Conservation (phyloP, 2,113 vertebrate genomes). For the Melospiza melodia region DNA sequence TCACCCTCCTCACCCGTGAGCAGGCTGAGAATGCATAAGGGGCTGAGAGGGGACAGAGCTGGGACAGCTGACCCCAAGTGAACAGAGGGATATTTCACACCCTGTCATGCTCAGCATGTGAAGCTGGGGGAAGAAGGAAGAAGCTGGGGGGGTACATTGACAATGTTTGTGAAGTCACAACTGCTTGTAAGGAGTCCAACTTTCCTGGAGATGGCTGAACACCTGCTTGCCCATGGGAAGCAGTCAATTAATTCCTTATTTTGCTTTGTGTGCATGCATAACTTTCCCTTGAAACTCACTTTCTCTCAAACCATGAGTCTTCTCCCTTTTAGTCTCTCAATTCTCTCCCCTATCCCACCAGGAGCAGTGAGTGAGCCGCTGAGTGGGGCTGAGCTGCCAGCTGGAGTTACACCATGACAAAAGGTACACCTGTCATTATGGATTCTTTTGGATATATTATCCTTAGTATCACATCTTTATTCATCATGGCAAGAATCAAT, state of each 20-base stretch:
- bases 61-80: background rate
- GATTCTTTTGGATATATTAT: background rate
- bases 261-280: background rate
- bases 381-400: background rate
- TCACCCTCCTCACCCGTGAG: background rate
- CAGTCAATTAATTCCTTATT: background rate
- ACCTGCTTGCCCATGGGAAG: background rate
- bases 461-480: background rate
- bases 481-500: background rate
- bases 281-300: background rate
- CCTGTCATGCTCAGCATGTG: background rate
- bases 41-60: background rate
- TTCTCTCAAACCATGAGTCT: background rate
- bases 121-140: background rate
- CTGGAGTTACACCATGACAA: background rate
- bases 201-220: background rate
- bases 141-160: background rate
- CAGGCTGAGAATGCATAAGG: background rate
- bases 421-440: background rate
- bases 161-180: background rate
- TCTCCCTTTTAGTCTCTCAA: background rate
- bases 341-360: background rate
- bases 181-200: rapidly evolving
- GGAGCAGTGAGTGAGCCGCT: background rate
- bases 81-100: background rate